A percentile compares a stretch with the other conserved stretches of the same genome.
phyloP scores from a whole-genome alignment of 2,888 invertebrate genomes.

The Lasius platythorax region DNA sequence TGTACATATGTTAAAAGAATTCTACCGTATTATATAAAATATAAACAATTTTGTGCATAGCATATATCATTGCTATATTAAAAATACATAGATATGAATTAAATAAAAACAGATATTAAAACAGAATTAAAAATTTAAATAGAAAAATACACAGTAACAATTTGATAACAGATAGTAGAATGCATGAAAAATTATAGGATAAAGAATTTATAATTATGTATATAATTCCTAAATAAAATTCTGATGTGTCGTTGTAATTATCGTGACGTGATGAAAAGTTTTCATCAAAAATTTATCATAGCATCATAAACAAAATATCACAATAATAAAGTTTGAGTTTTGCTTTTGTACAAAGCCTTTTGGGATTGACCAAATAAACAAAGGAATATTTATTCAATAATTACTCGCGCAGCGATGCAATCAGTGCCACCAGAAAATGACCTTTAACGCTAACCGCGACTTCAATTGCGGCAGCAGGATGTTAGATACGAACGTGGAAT shows the following conservation, averaged over 20 bases:
- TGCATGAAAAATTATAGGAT: no score
- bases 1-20: not conserved
- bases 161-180: no score
- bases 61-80: no score
- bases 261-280: not conserved
- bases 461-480: conserved; percentile 3
- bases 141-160: no score
- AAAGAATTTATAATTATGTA: no score
- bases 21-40: not conserved
- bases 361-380: not conserved
- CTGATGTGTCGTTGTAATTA: no score
- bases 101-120: no score
- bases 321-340: not conserved
- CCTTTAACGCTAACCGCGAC: not conserved
- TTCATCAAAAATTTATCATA: not conserved
- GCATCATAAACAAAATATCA: not conserved
- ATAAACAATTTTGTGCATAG: no score
- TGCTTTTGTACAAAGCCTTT: not conserved
- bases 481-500: not conserved
- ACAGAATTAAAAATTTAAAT: no score
- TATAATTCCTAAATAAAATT: no score
- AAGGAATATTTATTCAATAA: not conserved
- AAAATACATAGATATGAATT: no score
- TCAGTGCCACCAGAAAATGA: not conserved
- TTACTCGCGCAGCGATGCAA: not conserved